Evolutionary conservation across 2,113 vertebrate species (phyloP).

Genomic region (Agapornis roseicollis): DNA sequence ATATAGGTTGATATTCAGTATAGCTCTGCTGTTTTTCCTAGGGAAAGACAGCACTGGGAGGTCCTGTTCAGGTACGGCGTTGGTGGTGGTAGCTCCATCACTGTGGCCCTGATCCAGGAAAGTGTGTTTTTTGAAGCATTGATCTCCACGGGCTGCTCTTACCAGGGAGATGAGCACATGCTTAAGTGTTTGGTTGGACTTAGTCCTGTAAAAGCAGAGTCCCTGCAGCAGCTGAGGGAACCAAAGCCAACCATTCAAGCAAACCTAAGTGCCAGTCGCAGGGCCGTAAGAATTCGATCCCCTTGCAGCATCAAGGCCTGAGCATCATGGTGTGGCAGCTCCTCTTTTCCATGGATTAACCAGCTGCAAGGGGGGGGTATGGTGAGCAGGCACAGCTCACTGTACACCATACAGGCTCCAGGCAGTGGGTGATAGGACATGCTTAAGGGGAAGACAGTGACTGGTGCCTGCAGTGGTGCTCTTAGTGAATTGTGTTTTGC

Average conservation of each 20-base stretch:
- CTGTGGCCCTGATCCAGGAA: neutral
- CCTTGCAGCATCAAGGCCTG: neutral
- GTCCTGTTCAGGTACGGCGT: neutral
- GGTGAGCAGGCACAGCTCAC: neutral
- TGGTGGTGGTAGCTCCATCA: neutral
- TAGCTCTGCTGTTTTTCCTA: neutral
- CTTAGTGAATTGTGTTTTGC: neutral
- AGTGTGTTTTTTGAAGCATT: neutral
- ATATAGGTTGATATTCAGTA: neutral
- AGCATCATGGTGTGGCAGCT: neutral
- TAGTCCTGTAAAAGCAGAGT: neutral
- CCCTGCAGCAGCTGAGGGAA: neutral
- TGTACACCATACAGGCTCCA: no score
- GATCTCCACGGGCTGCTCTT: neutral
- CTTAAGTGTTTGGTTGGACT: neutral
- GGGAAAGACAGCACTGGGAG: neutral
- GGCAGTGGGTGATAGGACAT: fast-evolving
- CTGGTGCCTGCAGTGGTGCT: neutral
- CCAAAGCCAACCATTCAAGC: neutral
- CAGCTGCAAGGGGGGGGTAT: neutral
- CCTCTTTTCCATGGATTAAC: neutral
- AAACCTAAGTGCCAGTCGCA: neutral
- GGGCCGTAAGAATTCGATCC: neutral
- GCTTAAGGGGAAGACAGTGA: neutral
- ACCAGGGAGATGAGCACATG: neutral